Conservation (phyloP, 1,140 invertebrate species). For the Bombus difficillimus region DNA sequence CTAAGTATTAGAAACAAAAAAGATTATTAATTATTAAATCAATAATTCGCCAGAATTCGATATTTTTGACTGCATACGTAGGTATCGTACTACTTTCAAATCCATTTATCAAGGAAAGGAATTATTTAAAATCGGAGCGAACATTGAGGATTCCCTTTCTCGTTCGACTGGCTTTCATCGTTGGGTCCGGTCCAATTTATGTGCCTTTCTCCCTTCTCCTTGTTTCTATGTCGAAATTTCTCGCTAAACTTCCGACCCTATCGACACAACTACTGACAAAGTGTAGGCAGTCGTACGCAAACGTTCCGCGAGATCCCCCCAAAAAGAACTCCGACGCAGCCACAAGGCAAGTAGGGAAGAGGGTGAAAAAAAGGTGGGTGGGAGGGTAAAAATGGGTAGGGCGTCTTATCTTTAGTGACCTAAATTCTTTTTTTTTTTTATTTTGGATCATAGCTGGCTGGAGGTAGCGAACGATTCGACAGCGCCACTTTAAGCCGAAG, state of each 20-base stretch:
- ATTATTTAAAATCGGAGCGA: conserved; percentile 42
- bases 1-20: not conserved
- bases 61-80: not conserved
- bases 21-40: too few relatives aligned
- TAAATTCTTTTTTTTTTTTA: conserved; percentile 68
- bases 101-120: not conserved
- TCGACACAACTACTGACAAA: conserved; percentile 6
- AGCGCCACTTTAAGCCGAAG: conserved; percentile 73
- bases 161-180: not conserved
- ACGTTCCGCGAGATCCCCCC: conserved; percentile 19
- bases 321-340: conserved; percentile 55
- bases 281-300: not conserved
- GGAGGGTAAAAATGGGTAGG: conserved; percentile 54
- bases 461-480: conserved; percentile 44
- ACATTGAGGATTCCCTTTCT: conserved; percentile 35
- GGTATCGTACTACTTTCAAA: not conserved
- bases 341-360: not conserved
- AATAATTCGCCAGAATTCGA: not conserved
- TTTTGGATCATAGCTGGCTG: conserved; percentile 34
- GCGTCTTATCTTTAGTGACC: conserved; percentile 72
- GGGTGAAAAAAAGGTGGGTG: not conserved
- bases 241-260: conserved; percentile 56
- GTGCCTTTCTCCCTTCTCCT: not conserved
- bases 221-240: conserved; percentile 33
- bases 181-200: conserved; percentile 21